Conservation (phyloP, 2,797 vertebrate species). For the Danio tinwini region DNA sequence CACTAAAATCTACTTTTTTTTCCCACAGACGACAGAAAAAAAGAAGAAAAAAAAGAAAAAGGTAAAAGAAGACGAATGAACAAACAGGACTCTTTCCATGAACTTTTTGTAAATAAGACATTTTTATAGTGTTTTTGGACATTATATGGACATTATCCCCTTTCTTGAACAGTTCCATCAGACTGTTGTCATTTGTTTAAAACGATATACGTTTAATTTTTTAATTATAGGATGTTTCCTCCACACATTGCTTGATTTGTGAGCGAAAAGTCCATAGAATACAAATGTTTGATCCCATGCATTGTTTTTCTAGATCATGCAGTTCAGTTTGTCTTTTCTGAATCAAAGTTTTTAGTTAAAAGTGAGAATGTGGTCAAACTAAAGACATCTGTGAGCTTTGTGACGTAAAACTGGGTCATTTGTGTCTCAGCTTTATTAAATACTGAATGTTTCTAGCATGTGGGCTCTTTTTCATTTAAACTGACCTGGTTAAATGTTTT, state of each 20-base stretch:
- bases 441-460: constrained; percentile 8
- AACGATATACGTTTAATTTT: neutral
- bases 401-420: neutral
- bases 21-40: constrained; percentile 73
- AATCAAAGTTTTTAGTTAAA: constrained; percentile 23
- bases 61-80: constrained; percentile 63
- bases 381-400: neutral
- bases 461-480: neutral
- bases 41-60: constrained; percentile 87
- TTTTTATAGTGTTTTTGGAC: constrained; percentile 38
- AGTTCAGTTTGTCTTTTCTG: neutral
- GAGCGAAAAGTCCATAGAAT: neutral
- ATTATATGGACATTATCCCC: neutral
- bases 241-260: neutral
- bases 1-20: neutral
- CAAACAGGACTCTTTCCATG: constrained; percentile 56
- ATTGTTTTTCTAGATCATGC: neutral
- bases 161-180: neutral
- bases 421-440: constrained; percentile 36
- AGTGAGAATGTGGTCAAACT: neutral
- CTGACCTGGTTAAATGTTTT: neutral
- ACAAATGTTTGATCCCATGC: neutral
- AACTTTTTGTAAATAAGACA: constrained; percentile 49
- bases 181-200: neutral
- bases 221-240: neutral